phyloP scores from a whole-genome alignment of 2,113 vertebrate species.

The Struthidea cinerea region DNA sequence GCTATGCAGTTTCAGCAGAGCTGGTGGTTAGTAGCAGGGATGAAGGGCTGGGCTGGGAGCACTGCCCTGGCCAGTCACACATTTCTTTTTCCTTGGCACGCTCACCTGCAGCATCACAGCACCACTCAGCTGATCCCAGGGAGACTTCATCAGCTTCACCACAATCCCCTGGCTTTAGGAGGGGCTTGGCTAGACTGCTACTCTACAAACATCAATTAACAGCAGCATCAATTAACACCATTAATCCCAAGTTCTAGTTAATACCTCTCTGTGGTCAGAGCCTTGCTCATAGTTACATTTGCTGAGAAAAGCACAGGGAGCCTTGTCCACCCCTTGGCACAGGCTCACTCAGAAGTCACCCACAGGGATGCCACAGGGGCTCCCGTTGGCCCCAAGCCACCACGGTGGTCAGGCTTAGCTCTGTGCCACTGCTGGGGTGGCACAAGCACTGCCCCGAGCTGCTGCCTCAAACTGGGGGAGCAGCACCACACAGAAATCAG shows the following conservation, averaged over 20 bases:
- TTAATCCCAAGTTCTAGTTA: neutral
- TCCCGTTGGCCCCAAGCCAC: neutral
- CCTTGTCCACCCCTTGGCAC: neutral
- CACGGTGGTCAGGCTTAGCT: neutral
- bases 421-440: neutral
- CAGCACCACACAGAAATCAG: neutral
- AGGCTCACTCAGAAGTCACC: neutral
- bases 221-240: neutral
- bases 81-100: neutral
- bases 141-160: neutral
- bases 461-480: neutral
- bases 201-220: neutral
- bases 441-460: neutral
- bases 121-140: neutral
- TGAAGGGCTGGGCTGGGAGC: neutral
- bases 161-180: neutral
- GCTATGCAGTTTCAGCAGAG: neutral
- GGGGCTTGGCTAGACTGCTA: neutral
- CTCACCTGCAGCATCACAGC: neutral
- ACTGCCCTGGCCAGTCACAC: neutral
- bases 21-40: neutral
- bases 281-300: neutral
- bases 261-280: neutral
- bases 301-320: neutral
- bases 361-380: rapidly evolving